phyloP scores from a whole-genome alignment of 2,797 vertebrate genomes.

The Micromesistius poutassou region DNA sequence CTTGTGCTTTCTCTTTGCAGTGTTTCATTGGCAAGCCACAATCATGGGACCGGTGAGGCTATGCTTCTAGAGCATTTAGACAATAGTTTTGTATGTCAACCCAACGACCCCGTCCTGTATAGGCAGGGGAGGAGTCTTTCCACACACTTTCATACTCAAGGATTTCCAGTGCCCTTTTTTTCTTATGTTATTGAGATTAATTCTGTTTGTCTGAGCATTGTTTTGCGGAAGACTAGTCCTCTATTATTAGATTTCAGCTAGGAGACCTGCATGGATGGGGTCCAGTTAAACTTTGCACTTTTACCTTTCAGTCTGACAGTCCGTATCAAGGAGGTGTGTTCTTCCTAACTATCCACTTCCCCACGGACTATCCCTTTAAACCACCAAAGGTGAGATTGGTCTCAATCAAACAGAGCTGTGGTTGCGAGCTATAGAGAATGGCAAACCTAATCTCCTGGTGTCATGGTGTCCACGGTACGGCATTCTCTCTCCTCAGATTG shows the following conservation, averaged over 20 bases:
- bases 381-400: slow-evolving; percentile 76
- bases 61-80: slow-evolving; percentile 60
- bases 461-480: not conserved
- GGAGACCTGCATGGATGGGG: not conserved
- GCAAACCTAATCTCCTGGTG: not conserved
- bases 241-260: not conserved
- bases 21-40: slow-evolving; percentile 78
- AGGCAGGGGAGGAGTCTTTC: slow-evolving; percentile 43
- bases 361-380: slow-evolving; percentile 85
- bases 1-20: slow-evolving; percentile 47
- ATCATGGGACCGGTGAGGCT: slow-evolving; percentile 76
- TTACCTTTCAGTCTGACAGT: slow-evolving; percentile 75
- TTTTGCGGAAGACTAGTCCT: not conserved
- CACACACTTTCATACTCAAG: slow-evolving; percentile 33
- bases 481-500: slow-evolving; percentile 60
- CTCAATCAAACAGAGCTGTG: not conserved
- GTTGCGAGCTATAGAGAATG: not conserved
- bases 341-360: slow-evolving; percentile 82
- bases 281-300: slow-evolving; percentile 7
- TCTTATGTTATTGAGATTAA: not conserved
- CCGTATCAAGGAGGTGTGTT: slow-evolving; percentile 82
- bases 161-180: not conserved
- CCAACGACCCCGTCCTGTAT: slow-evolving; percentile 44
- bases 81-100: slow-evolving; percentile 65
- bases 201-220: not conserved